A percentile compares a stretch with the other conserved stretches of the same genome.
phyloP scores from a whole-genome alignment of 2,888 invertebrate genomes.

The Eutolmus rufibarbis region DNA sequence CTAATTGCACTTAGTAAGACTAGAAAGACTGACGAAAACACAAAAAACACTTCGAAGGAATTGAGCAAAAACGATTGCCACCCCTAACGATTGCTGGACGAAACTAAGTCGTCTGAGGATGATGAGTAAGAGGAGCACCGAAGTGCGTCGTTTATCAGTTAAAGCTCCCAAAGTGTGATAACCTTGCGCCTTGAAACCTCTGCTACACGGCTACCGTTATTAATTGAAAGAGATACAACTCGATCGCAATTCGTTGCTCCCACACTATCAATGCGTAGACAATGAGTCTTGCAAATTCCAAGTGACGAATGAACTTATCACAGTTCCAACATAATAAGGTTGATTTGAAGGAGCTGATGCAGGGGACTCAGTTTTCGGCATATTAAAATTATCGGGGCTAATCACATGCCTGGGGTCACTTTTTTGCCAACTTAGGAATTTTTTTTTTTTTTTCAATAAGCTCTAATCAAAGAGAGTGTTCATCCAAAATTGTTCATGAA shows the following conservation, averaged over 20 bases:
- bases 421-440: neutral
- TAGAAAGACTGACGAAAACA: neutral
- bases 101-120: neutral
- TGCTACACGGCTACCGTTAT: neutral
- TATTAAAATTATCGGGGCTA: neutral
- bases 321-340: neutral
- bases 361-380: neutral
- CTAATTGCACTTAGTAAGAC: conserved; percentile 5
- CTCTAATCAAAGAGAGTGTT: no score
- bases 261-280: neutral
- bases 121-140: neutral
- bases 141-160: neutral
- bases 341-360: neutral
- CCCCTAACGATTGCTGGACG: neutral
- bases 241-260: neutral
- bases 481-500: no score
- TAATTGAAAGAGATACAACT: neutral
- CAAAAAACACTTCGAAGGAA: neutral
- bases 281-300: neutral
- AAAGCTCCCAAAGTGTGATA: neutral
- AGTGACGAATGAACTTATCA: neutral
- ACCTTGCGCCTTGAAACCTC: neutral
- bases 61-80: no score
- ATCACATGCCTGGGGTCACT: neutral
- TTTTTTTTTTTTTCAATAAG: neutral